Conservation (phyloP, 1,140 invertebrate species). For the Arctopsyche grandis region DNA sequence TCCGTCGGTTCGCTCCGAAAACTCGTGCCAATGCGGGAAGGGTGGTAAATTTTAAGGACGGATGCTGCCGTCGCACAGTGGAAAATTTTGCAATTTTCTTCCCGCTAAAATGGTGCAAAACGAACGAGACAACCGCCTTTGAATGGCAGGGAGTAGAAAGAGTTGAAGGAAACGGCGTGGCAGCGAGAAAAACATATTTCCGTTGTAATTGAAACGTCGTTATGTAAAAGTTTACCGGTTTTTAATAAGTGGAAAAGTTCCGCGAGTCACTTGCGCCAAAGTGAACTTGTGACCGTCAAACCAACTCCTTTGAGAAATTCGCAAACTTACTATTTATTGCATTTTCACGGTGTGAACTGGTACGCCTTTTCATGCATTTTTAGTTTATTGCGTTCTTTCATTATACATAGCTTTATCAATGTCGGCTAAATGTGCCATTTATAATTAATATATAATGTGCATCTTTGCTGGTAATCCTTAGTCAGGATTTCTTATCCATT, state of each 20-base stretch:
- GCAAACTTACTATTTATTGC: too few relatives aligned
- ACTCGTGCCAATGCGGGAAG: background rate
- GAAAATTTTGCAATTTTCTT: slow-evolving; percentile 11
- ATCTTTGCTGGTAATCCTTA: too few relatives aligned
- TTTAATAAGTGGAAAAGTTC: slow-evolving; percentile 40
- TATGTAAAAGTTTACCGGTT: slow-evolving; percentile 44
- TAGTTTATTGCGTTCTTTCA: too few relatives aligned
- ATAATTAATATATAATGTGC: too few relatives aligned
- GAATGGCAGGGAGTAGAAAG: background rate
- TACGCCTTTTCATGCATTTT: background rate
- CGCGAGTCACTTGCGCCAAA: background rate
- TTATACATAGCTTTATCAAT: too few relatives aligned
- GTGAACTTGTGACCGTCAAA: slow-evolving; percentile 13
- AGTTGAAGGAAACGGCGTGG: slow-evolving; percentile 1
- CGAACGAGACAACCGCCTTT: background rate
- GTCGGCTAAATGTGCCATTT: too few relatives aligned
- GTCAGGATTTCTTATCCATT: too few relatives aligned
- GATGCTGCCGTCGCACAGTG: too few relatives aligned
- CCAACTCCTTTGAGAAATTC: background rate
- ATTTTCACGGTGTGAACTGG: background rate
- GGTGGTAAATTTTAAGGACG: too few relatives aligned
- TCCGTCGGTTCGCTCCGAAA: background rate
- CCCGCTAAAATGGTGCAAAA: background rate
- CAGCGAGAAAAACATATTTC: slow-evolving; percentile 42
- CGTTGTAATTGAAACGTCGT: slow-evolving; percentile 45